These are phyloP conservation scores for Melopsittacus undulatus DNA, from an alignment of 2,797 vertebrate species.

Conservation along the genomic window DNA sequence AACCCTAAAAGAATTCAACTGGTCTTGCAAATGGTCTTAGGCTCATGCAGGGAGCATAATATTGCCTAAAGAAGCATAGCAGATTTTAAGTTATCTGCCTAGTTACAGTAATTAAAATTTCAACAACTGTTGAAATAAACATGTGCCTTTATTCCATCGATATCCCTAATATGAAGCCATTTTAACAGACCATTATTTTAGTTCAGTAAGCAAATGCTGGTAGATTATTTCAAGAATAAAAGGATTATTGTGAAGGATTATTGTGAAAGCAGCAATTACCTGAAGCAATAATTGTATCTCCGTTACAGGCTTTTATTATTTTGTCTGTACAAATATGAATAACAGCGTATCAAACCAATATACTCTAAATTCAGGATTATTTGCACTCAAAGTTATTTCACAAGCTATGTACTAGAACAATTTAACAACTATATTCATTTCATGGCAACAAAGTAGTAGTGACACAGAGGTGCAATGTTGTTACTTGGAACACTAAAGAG, in stretches of 20 bases:
- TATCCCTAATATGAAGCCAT: not conserved
- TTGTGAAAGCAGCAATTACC: not conserved
- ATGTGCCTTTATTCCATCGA: not conserved
- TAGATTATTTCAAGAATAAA: not conserved
- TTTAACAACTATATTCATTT: not conserved
- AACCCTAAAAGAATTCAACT: not conserved
- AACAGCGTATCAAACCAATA: not conserved
- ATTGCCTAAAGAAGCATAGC: not conserved
- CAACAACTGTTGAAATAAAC: not conserved
- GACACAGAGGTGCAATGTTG: not conserved
- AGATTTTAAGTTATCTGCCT: not conserved
- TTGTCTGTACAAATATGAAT: not conserved
- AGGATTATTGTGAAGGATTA: not conserved
- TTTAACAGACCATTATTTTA: not conserved
- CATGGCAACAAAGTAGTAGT: not conserved
- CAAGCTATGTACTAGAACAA: not conserved
- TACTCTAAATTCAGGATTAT: not conserved
- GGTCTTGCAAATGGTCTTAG: not conserved
- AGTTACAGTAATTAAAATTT: not conserved
- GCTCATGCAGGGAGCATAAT: accelerated
- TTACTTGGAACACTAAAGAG: not conserved
- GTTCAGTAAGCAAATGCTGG: not conserved
- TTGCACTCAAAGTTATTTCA: not conserved
- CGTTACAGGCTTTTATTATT: not conserved
- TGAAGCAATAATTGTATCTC: not conserved